Base-by-base conservation (phyloP, 2,113 vertebrate genomes). In the Ranitomeya variabilis region DNA sequence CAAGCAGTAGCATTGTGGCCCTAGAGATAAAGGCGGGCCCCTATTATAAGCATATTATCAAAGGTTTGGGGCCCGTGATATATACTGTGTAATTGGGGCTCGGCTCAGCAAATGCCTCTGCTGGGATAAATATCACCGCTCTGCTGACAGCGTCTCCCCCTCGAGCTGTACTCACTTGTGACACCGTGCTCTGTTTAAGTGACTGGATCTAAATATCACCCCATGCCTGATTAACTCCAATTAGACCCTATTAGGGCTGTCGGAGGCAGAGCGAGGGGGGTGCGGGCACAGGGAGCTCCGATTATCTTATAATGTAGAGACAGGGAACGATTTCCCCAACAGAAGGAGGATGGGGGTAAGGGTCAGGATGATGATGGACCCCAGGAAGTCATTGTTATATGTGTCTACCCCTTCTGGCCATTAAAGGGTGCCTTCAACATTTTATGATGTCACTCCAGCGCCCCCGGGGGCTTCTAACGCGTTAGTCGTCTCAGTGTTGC, bases 181-280 rank as follows among this genome's bases (percentile, higher is more conserved):
- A 86, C 80, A n/a, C 51, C 83, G 54, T 86, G 89, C 91, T 87
- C 60, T 83, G 87, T 87, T 90, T 93, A 91, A 92, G 90, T 88
- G 90, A 84, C 90, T 91, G 92, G 79, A 78, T 90, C 90, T 89
- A 90, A 89, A 91, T 89, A 88, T 90, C 92, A 21, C 91, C 87
- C 91, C 89, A 90, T 51, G 90, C 90, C 91, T 92, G 93, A 94
- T 94, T 94, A 94, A 91, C 92, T 94, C 92, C 91, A 93, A 91
- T 95, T 93, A 94, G 82, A 90, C 92, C 93, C 95, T 92, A 93
- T 94, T 92, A 94, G 91, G 51, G 51, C 90, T 91, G 86, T 90
- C 83, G 0, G 12, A 67, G 87, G 90, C 90, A 85, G 86, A 90
- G 80, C 18, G 7, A 86, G 90, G 88, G 0, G 55, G 90, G 80